A percentile compares a stretch with the other conserved stretches of the same genome.
phyloP scores from a whole-genome alignment of 2,113 vertebrate species.

The Phalacrocorax brasilianus region DNA sequence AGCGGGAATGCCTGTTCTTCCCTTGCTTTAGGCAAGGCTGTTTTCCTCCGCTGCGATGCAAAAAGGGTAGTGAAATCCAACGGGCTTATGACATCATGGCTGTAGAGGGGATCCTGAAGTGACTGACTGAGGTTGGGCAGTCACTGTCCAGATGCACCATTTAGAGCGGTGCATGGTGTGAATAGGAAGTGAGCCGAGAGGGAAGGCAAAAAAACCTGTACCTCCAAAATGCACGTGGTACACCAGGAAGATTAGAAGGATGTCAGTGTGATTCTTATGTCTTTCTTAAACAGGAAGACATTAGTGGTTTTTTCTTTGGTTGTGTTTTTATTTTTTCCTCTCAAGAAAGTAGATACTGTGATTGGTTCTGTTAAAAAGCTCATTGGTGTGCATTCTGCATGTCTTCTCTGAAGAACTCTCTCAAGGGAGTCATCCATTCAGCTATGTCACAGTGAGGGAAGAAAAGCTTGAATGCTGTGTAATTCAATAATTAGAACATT shows the following conservation, averaged over 20 bases:
- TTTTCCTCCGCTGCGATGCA: not conserved
- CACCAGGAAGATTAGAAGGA: not conserved
- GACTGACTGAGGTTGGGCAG: not conserved
- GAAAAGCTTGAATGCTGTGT: not conserved
- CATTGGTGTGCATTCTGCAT: not conserved
- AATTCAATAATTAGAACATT: not conserved
- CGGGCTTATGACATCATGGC: not conserved
- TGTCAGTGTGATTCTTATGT: not conserved
- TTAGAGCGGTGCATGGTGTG: not conserved
- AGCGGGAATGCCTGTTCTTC: not conserved
- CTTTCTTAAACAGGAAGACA: not conserved
- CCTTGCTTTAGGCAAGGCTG: not conserved
- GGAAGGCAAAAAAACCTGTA: not conserved
- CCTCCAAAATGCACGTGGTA: not conserved
- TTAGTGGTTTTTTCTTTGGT: not conserved
- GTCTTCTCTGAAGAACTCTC: not conserved
- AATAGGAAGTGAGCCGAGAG: not conserved
- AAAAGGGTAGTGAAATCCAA: not conserved
- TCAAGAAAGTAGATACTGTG: not conserved
- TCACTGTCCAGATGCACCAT: not conserved
- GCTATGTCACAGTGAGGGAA: not conserved
- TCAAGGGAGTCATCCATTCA: not conserved
- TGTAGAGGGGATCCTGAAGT: not conserved
- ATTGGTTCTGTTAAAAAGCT: not conserved
- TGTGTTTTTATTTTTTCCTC: rapidly evolving